These are phyloP conservation scores for Enteromius paludinosus DNA, from an alignment of 2,797 vertebrate species.

Conservation along the genomic window DNA sequence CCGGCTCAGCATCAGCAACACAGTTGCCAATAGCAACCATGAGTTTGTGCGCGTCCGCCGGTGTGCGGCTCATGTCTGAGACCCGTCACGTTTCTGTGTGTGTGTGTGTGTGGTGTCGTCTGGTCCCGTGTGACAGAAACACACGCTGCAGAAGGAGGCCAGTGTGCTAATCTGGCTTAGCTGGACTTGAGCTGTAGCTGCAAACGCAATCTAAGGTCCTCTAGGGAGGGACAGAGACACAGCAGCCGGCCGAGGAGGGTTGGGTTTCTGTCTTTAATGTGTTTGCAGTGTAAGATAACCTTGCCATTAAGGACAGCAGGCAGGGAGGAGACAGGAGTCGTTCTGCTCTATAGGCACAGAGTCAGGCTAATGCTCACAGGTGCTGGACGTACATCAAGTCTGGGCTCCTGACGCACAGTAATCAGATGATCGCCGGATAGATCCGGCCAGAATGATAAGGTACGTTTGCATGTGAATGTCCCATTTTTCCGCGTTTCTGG, in stretches of 20 bases:
- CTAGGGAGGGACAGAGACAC: constrained; percentile 56
- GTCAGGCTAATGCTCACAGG: not conserved
- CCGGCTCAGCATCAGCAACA: constrained; percentile 41
- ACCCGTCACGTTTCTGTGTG: constrained; percentile 35
- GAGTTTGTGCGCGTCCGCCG: not conserved
- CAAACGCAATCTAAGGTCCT: constrained; percentile 70
- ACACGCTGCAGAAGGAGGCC: constrained; percentile 42
- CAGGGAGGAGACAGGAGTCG: constrained; percentile 27
- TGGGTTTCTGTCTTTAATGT: constrained; percentile 76
- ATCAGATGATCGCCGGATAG: constrained; percentile 17
- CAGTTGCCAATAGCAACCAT: constrained; percentile 24
- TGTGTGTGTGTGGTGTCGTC: constrained; percentile 15
- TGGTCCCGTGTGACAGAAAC: not conserved
- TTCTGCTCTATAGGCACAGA: constrained; percentile 15
- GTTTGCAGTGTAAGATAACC: constrained; percentile 64
- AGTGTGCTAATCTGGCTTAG: constrained; percentile 56
- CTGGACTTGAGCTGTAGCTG: constrained; percentile 57
- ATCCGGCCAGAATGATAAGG: constrained; percentile 57
- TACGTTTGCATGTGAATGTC: constrained; percentile 45
- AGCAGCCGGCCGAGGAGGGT: constrained; percentile 69
- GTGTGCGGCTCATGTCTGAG: constrained; percentile 44
- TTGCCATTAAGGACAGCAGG: constrained; percentile 61
- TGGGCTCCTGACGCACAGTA: constrained; percentile 10
- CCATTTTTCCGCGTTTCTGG: not conserved
- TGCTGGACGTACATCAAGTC: not conserved